These are phyloP conservation scores for Agapornis canus DNA, from an alignment of 2,797 vertebrate genomes.

Conservation along the genomic window DNA sequence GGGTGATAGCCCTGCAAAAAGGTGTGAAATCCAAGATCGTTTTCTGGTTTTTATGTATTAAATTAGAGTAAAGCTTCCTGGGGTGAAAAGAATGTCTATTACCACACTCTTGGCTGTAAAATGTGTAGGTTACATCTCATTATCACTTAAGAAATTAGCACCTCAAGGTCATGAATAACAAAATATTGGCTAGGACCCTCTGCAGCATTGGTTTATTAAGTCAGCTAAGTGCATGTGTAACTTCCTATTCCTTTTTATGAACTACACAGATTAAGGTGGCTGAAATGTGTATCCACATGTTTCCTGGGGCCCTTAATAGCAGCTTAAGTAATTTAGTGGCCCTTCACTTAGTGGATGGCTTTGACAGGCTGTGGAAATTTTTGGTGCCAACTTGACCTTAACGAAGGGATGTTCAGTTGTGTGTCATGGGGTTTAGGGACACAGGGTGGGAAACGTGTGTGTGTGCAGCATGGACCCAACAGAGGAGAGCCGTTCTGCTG, in stretches of 20 bases:
- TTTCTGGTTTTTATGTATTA: neutral
- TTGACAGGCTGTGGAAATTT: neutral
- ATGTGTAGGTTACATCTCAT: neutral
- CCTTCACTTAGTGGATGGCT: rapidly evolving
- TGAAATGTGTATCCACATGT: rapidly evolving
- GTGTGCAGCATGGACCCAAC: rapidly evolving
- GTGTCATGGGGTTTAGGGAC: neutral
- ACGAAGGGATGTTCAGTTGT: neutral
- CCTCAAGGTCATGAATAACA: neutral
- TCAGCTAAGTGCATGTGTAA: neutral
- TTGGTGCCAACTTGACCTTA: neutral
- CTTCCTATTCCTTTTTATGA: neutral
- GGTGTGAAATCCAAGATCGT: neutral
- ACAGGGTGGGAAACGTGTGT: rapidly evolving
- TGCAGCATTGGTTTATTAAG: neutral
- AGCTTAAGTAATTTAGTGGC: neutral
- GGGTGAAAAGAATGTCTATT: neutral
- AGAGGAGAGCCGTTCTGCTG: too few relatives aligned
- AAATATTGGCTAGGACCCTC: neutral
- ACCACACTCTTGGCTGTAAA: neutral
- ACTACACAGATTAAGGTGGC: neutral
- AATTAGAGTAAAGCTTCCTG: neutral
- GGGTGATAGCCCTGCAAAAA: neutral
- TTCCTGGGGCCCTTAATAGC: rapidly evolving
- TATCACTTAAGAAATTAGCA: neutral